These are phyloP conservation scores for Acronicta leporina DNA, from an alignment of 2,888 invertebrate species.

Conservation along the genomic window DNA sequence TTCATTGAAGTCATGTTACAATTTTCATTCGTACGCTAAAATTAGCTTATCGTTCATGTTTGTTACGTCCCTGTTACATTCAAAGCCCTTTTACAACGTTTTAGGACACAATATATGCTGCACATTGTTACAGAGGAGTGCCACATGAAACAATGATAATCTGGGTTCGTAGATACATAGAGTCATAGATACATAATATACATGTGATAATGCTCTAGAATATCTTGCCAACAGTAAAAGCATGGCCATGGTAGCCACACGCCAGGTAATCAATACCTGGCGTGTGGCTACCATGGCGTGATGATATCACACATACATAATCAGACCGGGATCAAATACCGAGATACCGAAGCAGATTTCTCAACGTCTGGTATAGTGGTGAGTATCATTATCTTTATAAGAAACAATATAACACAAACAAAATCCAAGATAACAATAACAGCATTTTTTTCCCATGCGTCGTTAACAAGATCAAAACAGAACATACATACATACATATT, in stretches of 20 bases:
- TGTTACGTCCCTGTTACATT: neutral
- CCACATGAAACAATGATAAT: conserved; percentile 7
- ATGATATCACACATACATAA: too few species aligned
- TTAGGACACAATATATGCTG: neutral
- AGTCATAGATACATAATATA: neutral
- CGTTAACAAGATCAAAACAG: conserved; percentile 23
- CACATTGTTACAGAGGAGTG: conserved; percentile 3
- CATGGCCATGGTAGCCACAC: neutral
- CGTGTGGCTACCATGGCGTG: too few species aligned
- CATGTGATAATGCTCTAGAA: conserved; percentile 9
- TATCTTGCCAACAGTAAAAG: conserved; percentile 3
- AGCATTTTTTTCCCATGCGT: conserved; percentile 18
- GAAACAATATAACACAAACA: too few species aligned
- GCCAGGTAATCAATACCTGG: too few species aligned
- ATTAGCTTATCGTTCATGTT: neutral
- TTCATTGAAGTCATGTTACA: too few species aligned
- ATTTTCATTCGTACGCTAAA: too few species aligned
- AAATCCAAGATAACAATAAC: conserved; percentile 6
- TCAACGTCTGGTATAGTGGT: too few species aligned
- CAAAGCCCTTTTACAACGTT: neutral
- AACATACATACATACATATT: too few species aligned
- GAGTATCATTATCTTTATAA: too few species aligned
- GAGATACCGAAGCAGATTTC: too few species aligned
- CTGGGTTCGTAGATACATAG: neutral
- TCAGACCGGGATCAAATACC: too few species aligned